Conservation (phyloP, 2,888 invertebrate genomes). For the Nephrocerus scutellatus region DNA sequence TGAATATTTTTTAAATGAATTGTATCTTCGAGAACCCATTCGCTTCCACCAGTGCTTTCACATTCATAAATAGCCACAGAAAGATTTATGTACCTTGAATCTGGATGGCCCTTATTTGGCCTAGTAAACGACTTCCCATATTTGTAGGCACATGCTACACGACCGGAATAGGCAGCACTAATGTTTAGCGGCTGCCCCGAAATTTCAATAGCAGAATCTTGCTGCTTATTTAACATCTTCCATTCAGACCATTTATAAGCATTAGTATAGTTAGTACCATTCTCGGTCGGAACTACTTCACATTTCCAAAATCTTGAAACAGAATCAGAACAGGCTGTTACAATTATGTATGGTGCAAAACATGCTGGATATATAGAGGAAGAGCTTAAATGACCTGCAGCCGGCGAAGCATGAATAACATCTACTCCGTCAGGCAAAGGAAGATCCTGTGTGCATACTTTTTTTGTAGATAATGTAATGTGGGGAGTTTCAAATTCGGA, state of each 20-base stretch:
- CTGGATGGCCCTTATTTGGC: constrained; percentile 65
- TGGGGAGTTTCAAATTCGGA: constrained; percentile 51
- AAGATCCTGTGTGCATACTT: constrained; percentile 85
- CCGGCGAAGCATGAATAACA: constrained; percentile 87
- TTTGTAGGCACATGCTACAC: constrained; percentile 96
- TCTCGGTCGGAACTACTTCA: constrained; percentile 27
- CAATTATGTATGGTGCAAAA: constrained; percentile 91
- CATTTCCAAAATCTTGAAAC: constrained; percentile 82
- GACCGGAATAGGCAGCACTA: constrained; percentile 94
- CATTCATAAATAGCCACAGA: constrained; percentile 98
- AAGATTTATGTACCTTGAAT: constrained; percentile 79
- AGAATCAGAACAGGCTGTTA: constrained; percentile 93
- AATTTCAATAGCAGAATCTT: constrained; percentile 62
- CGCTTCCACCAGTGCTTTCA: constrained; percentile 93
- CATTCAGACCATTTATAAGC: constrained; percentile 76
- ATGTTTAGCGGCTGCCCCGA: constrained; percentile 84
- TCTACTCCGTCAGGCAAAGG: constrained; percentile 85
- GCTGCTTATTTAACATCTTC: constrained; percentile 75
- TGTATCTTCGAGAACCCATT: constrained; percentile 92
- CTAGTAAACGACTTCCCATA: constrained; percentile 84
- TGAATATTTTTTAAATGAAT: constrained; percentile 90
- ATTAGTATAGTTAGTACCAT: constrained; percentile 23
- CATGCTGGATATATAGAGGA: constrained; percentile 99
- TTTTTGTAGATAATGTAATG: constrained; percentile 78
- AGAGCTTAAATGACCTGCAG: constrained; percentile 94